Base-by-base conservation (phyloP, 2,113 vertebrate genomes). In the Poeciliopsis turrubarensis region DNA sequence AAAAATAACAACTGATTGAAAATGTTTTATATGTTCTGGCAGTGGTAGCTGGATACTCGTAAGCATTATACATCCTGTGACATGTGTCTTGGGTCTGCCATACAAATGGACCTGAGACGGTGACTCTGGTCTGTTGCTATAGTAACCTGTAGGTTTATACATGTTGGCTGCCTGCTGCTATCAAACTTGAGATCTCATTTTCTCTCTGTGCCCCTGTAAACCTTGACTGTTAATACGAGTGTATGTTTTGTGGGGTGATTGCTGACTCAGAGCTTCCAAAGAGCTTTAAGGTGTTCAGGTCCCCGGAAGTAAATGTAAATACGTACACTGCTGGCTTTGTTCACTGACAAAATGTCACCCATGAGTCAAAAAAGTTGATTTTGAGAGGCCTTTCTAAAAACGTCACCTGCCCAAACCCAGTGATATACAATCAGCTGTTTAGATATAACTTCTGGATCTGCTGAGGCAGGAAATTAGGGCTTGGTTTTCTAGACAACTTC, bases 121-220 rank as follows among this genome's bases (percentile, higher is more conserved):
- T 79, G 65, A 77, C 70, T 82, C 79, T 81, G 75, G 90, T 88
- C 79, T 88, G 93, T 94, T 93, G 89, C 91, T 72, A 88, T 92
- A 90, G 89, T 61, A 92, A 94, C 93, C 65, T 47, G 86, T 90
- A 78, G 72, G 83, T 82, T 87, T 86, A 77, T 86, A 85, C 82
- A 80, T 87, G 91, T 87, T 75, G 74, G 89, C 80, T 82, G 80
- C 84, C 65, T 83, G 75, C 85, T 90, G 81, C 79, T 91, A 62
- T 86, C 78, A 44, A 57, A 81, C 75, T 86, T 62, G 86, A 72
- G 72, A 75, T 70, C 85, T 88, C 86, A 78, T 83, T 75, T 74
- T 86, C 77, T 82, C 73, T 78, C 79, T 8, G 54, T 91, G 83
- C 87, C 87, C 86, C 78, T 54, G 68, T 70, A 63, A 63, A 79